Base-by-base conservation (phyloP, 2,888 invertebrate genomes). In the Acleris holmiana region DNA sequence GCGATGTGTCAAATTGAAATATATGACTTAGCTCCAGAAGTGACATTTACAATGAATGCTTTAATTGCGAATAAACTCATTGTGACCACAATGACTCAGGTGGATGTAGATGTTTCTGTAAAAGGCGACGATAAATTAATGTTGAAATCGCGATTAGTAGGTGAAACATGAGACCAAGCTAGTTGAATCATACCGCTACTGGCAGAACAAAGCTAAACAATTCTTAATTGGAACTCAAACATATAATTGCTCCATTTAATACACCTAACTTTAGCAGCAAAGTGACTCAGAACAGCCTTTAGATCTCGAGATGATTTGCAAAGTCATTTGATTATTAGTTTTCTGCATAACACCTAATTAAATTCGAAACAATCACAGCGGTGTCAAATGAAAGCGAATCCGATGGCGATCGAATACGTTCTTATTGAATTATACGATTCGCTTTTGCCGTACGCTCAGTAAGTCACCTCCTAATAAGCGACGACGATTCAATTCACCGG, bases 1-100 rank as follows among this genome's bases (percentile, higher is more conserved):
- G 71, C 72, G 78, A 88, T 87, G 85, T 87, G 87, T 88, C 85
- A 85, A 86, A 85, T 80, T 88, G 86, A 88, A 85, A 82, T 85
- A 85, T 83, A 80, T 69, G 70, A 72, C 68, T 70, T 68, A 70
- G 73, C 71, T 71, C 71, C 71, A 67, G 73, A 76, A 75, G 70
- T 85, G 85, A 86, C 85, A 78, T 79, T 78, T 78, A 80, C 79
- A 83, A 77, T 76, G 73, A 71, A 70, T 63, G 65, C 59, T 55
- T 55, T 65, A 65, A 65, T 65, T 65, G 65, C 59, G 55, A 55
- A 50, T 65, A 54, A 29, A 54, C 53, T 49, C 35, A 60, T 55
- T 65, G 59, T 55, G 64, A 41, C 18, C 15, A 46, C 35, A 55
- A 50, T 65, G 65, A 65, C 59, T 65, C 65, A 65, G 54, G 64